Evolutionary conservation across 2,113 vertebrate genomes (phyloP).

Genomic region (Myrmecophaga tridactyla): DNA sequence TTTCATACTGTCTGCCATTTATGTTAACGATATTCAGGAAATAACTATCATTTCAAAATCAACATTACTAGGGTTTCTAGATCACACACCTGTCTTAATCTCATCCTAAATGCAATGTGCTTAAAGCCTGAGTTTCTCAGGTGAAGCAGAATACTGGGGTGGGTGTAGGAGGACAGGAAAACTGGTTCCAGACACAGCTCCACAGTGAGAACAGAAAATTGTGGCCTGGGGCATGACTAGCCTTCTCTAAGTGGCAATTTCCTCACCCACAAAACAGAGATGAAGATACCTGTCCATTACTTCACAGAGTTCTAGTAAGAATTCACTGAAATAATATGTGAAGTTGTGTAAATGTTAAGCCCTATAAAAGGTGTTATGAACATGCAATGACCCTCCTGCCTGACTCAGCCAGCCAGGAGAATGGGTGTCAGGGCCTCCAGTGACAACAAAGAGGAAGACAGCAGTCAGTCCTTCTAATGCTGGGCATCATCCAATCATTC

Average conservation of each 20-base stretch:
- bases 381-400: background rate
- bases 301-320: background rate
- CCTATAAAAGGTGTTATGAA: background rate
- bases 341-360: background rate
- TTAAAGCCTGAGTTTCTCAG: background rate
- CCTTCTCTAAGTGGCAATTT: background rate
- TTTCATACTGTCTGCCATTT: background rate
- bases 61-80: background rate
- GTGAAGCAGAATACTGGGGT: background rate
- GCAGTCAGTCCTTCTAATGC: background rate
- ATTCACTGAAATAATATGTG: background rate
- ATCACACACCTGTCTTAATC: background rate
- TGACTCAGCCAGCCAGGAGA: background rate
- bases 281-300: background rate
- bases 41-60: background rate
- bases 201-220: background rate
- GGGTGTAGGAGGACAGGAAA: background rate
- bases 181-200: background rate
- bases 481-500: background rate
- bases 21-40: background rate
- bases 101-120: background rate
- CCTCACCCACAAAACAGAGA: background rate
- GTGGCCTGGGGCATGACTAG: background rate
- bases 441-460: background rate
- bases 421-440: background rate